These are phyloP conservation scores for Pseudolaguvia tuberculata DNA, from an alignment of 2,113 vertebrate genomes.

Conservation along the genomic window DNA sequence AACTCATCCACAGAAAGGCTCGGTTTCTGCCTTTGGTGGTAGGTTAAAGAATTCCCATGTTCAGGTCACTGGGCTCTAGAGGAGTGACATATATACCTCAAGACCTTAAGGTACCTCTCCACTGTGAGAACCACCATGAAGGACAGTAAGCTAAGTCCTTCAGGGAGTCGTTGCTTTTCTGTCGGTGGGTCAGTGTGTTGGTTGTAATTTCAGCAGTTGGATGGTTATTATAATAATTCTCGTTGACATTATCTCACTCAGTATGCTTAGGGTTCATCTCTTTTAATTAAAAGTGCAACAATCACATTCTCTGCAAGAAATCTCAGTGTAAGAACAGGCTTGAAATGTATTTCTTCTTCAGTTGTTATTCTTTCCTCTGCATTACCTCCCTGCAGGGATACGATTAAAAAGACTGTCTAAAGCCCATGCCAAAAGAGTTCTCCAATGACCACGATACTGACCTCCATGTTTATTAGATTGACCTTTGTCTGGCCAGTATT, in stretches of 20 bases:
- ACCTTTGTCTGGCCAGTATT: conserved; percentile 69
- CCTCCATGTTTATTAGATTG: conserved; percentile 77
- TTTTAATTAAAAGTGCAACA: background rate
- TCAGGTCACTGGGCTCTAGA: conserved; percentile 65
- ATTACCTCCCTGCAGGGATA: conserved; percentile 65
- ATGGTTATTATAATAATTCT: background rate
- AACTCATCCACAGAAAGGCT: conserved; percentile 60
- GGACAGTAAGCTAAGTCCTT: background rate
- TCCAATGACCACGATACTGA: conserved; percentile 66
- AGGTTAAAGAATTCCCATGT: conserved; percentile 74
- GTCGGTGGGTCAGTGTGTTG: conserved; percentile 10
- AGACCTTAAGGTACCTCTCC: conserved; percentile 36
- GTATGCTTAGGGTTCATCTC: background rate
- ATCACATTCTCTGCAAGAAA: background rate
- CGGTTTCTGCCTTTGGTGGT: conserved; percentile 62
- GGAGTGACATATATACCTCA: conserved; percentile 49
- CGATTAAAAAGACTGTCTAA: conserved; percentile 72
- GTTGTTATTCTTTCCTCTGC: conserved; percentile 46
- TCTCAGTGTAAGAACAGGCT: conserved; percentile 12
- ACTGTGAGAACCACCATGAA: conserved; percentile 6
- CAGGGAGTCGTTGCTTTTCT: conserved; percentile 16
- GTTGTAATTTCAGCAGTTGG: background rate
- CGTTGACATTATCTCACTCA: background rate
- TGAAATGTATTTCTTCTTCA: conserved; percentile 32
- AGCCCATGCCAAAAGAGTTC: conserved; percentile 64